A percentile compares a stretch with the other conserved stretches of the same genome.
phyloP scores from a whole-genome alignment of 2,888 invertebrate species.

The Scaeva pyrastri region DNA sequence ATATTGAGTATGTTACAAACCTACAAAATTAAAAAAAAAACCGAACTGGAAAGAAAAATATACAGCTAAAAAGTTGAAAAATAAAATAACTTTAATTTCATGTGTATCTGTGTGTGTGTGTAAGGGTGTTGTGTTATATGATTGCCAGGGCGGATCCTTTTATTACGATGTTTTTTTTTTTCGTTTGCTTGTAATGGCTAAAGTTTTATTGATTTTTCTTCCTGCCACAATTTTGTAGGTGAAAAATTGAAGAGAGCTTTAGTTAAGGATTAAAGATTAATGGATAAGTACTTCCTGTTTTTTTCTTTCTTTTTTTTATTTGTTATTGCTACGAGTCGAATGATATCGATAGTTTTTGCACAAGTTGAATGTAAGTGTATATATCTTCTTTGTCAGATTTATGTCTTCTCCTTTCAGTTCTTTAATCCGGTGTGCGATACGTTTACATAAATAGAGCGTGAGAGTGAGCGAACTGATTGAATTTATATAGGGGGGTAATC shows the following conservation, averaged over 20 bases:
- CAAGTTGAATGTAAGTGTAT: conserved; percentile 5
- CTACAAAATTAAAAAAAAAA: too few species aligned
- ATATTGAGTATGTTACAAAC: conserved; percentile 16
- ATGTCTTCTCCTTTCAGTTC: background rate
- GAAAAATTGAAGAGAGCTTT: conserved; percentile 29
- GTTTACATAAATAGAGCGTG: background rate
- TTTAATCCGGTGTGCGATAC: background rate
- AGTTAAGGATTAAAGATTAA: conserved; percentile 26
- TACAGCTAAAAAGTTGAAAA: conserved; percentile 40
- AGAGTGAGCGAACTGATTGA: too few species aligned
- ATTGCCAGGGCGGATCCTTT: conserved; percentile 26
- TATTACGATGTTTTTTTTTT: conserved; percentile 9
- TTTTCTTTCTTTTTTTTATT: background rate
- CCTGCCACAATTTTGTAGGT: background rate
- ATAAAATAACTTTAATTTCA: conserved; percentile 49
- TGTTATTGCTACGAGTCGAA: too few species aligned
- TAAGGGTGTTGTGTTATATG: conserved; percentile 4
- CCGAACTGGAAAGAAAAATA: background rate
- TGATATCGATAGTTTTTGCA: conserved; percentile 13
- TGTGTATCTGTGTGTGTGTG: conserved; percentile 5
- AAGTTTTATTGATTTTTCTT: conserved; percentile 37
- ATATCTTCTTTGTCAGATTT: background rate
- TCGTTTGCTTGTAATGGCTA: background rate
- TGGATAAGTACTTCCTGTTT: background rate
- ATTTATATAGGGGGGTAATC: background rate